Evolutionary conservation across 2,113 vertebrate species (phyloP).

Genomic region (Trochalopteron elliotii): DNA sequence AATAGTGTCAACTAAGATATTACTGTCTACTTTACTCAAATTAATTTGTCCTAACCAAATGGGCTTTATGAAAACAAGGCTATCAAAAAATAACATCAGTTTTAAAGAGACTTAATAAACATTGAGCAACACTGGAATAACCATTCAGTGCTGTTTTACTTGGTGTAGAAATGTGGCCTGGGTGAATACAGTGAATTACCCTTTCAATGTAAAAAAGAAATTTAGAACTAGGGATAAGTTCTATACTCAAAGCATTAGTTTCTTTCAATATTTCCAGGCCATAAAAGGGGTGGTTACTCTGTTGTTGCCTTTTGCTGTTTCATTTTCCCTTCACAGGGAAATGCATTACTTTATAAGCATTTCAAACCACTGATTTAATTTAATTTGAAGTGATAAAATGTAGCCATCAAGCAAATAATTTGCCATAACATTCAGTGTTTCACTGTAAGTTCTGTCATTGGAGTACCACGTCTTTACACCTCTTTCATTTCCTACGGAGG

Average conservation of each 20-base stretch:
- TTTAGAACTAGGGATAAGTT: background rate
- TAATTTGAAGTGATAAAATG: background rate
- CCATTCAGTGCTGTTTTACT: background rate
- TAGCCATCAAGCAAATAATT: background rate
- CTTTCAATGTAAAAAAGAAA: background rate
- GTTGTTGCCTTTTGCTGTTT: background rate
- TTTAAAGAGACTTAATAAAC: constrained; percentile 37
- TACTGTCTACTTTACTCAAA: background rate
- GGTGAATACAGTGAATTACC: background rate
- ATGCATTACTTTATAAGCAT: background rate
- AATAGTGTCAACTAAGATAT: background rate
- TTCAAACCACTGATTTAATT: background rate
- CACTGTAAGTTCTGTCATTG: background rate
- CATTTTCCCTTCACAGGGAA: background rate
- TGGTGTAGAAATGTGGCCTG: background rate
- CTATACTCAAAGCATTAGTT: background rate
- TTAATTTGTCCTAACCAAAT: constrained; percentile 13
- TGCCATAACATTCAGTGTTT: background rate
- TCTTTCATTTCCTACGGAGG: background rate
- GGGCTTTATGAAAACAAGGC: background rate
- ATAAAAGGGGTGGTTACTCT: background rate
- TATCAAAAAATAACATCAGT: background rate
- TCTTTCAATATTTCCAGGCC: background rate
- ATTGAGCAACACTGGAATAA: background rate
- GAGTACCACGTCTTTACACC: background rate